These are phyloP conservation scores for Glyphotaelius pellucidus DNA, from an alignment of 2,888 invertebrate species.

Conservation along the genomic window DNA sequence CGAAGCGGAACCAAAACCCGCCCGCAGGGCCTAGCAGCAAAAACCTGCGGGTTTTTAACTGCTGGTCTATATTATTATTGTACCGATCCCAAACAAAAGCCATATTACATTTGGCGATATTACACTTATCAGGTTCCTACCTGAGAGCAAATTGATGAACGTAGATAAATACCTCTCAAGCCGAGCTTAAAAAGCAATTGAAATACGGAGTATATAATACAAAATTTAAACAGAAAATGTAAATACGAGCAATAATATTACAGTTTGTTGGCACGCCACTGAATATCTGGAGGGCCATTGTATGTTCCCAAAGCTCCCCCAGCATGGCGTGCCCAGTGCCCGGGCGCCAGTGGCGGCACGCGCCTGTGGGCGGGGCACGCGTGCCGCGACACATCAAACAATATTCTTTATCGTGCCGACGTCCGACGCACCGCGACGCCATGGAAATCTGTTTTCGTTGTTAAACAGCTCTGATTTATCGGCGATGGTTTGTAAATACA, in stretches of 20 bases:
- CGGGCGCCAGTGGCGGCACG: constrained; percentile 15
- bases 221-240: background rate
- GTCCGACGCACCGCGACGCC: constrained; percentile 11
- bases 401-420: constrained; percentile 45
- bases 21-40: too few species aligned
- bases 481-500: constrained; percentile 44
- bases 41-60: too few species aligned
- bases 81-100: too few species aligned
- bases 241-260: background rate
- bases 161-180: too few species aligned
- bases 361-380: constrained; percentile 47
- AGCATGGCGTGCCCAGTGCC: background rate
- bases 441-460: constrained; percentile 38
- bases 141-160: background rate
- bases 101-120: too few species aligned
- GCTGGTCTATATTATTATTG: too few species aligned
- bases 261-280: background rate
- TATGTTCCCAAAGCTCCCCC: background rate
- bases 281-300: constrained; percentile 4
- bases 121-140: too few species aligned
- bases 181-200: too few species aligned
- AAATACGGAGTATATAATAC: too few species aligned
- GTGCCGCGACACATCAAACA: constrained; percentile 52
- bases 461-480: constrained; percentile 45
- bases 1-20: too few species aligned